Base-by-base conservation (phyloP, 1,140 invertebrate genomes). In the Coptotermes formosanus region DNA sequence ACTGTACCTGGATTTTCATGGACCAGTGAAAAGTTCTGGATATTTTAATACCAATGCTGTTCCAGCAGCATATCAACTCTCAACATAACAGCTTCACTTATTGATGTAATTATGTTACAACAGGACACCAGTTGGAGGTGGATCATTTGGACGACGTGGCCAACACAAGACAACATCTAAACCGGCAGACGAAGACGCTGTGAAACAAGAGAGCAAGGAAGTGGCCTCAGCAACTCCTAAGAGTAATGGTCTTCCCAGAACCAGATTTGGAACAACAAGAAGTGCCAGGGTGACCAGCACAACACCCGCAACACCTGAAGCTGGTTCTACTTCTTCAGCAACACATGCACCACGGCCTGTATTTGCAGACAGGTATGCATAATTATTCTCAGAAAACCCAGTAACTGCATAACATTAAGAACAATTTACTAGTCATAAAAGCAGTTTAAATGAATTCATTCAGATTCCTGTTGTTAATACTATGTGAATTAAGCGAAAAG, bases 91-190 rank as follows among this genome's bases (percentile, higher is more conserved):
- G 52, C 52, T 21, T 55, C 19, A 55, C 52, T 21, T 55, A 16
- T 48, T 48, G 11, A 9, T 48, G 19, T 75, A 11, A 75, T 9
- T 75, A 14, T 75, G n/a, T n/a, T 75, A 30, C 14, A n/a, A 75
- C n/a, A 75, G 64, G n/a, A 30, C 64, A 8, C 64, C 64, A 75
- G 7, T 75, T 75, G 64, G 64, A 30, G n/a, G 25, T 30, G 64
- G 64, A 30, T 75, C 64, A 75, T 75, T 75, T 75, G 64, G 64
- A 75, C 64, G 64, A 75, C 64, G 64, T 75, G 64, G 64, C 8
- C 64, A 75, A n/a, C 64, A 75, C 25, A 75, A 75, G 64, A 75
- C 64, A 75, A 75, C 64, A 75, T 75, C 64, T 30, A 75, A 75
- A 75, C 64, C 64, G 30, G 64, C 14, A 30, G 64, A 75, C 11